Evolutionary conservation across 23 tunicate species (phyloP).

Genomic region (Halocynthia roretzi): DNA sequence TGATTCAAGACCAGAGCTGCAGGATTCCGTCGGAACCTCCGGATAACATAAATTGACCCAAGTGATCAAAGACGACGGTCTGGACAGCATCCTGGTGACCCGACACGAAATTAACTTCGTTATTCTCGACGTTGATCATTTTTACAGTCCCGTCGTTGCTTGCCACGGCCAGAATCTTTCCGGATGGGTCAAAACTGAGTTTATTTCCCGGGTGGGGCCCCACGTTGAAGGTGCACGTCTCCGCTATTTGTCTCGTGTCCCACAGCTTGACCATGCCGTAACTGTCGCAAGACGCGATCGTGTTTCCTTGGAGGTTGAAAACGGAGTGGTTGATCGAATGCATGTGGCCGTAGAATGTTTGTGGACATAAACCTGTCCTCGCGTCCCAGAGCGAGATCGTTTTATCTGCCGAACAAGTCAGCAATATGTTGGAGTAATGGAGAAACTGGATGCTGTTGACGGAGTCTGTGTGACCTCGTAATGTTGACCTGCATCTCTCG

Average conservation of each 20-base stretch:
- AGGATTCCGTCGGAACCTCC: constrained; percentile 78
- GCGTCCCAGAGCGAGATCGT: constrained; percentile 96
- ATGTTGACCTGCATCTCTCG: constrained; percentile 72
- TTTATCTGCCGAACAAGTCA: constrained; percentile 89
- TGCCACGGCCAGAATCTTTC: constrained; percentile 86
- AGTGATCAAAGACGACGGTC: constrained; percentile 51
- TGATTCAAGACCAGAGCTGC: constrained; percentile 61
- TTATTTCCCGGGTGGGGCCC: constrained; percentile 93
- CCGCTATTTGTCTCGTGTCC: constrained; percentile 66
- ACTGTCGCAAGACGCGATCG: constrained; percentile 90
- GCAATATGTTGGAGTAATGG: constrained; percentile 61
- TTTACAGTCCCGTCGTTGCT: constrained; percentile 81
- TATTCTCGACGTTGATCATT: constrained; percentile 60
- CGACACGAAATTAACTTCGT: constrained; percentile 42
- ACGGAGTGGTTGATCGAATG: constrained; percentile 84
- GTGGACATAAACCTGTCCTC: constrained; percentile 86
- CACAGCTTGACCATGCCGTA: constrained; percentile 93
- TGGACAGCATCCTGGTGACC: constrained; percentile 86
- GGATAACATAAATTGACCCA: constrained; percentile 57
- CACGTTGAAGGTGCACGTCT: constrained; percentile 51
- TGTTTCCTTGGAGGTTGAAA: constrained; percentile 88
- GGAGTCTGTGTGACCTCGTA: constrained; percentile 90
- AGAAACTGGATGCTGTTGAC: constrained; percentile 84
- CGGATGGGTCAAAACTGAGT: constrained; percentile 78
- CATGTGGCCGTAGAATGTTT: constrained; percentile 91